Percentiles rank a stretch among this genome's conserved stretches.
phyloP scores from a whole-genome alignment of 2,113 vertebrate genomes.

The Pollachius pollachius region DNA sequence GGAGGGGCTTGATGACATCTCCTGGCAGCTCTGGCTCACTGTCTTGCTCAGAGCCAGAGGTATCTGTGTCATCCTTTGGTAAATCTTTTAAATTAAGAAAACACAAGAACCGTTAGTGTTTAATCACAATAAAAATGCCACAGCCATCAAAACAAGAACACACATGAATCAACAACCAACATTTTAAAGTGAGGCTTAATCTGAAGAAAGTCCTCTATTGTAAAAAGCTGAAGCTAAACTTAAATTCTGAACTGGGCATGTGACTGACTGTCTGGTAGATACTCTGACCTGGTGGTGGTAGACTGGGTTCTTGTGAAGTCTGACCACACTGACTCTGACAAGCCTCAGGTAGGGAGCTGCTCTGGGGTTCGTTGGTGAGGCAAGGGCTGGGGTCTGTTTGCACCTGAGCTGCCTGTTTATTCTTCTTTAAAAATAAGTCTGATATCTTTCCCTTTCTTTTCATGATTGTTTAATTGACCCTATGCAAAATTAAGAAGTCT shows the following conservation, averaged over 20 bases:
- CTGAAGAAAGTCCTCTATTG: slow-evolving; percentile 3
- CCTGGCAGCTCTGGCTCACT: background rate
- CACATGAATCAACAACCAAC: background rate
- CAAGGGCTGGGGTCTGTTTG: slow-evolving; percentile 11
- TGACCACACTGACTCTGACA: slow-evolving; percentile 7
- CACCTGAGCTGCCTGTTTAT: slow-evolving; percentile 10
- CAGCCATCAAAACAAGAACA: too few relatives aligned
- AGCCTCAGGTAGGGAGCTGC: slow-evolving; percentile 3
- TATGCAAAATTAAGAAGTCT: background rate
- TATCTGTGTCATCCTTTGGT: background rate
- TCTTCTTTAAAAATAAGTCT: slow-evolving; percentile 5
- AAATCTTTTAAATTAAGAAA: background rate
- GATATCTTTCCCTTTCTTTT: background rate
- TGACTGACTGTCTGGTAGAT: slow-evolving; percentile 4
- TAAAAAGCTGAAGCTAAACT: slow-evolving; percentile 15
- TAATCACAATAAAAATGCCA: background rate
- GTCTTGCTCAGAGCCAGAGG: slow-evolving; percentile 7
- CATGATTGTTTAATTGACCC: background rate
- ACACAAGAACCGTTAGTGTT: background rate
- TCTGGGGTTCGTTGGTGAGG: background rate
- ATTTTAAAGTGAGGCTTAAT: background rate
- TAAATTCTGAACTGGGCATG: slow-evolving; percentile 6
- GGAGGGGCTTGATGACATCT: slow-evolving; percentile 19
- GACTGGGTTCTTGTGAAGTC: slow-evolving; percentile 10
- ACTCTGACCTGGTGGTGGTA: slow-evolving; percentile 9